Evolutionary conservation across 2,888 invertebrate genomes (phyloP), one percentile per base, ranked within the genome.

Genomic region (Ochlodes sylvanus): DNA sequence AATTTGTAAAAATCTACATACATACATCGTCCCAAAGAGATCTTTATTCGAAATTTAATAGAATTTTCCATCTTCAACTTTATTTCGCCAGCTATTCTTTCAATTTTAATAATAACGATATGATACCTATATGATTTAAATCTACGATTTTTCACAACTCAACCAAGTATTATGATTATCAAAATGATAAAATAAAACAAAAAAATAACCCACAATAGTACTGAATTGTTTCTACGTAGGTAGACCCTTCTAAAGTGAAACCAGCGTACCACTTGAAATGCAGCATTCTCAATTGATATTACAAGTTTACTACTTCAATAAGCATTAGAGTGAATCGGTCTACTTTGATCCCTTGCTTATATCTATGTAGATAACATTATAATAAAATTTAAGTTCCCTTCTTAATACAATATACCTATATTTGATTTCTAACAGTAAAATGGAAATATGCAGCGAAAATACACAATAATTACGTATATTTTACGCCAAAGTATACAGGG

Each of bases 301-400:
- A 47, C 42, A 47, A 47, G 15, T 62, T n/a, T 41, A 41, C n/a
- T 27, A 54, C 34, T 21, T 52, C 62, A 21, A 55, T 42, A 54
- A 63, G 42, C 44, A 63, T 42, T 68, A 69, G 69, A 71, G 54
- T 62, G 66, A 68, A 63, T 44, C 55, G 63, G 42, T 19, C 55
- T 71, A 80, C 81, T 80, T 88, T 88, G 88, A 81, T 88, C 88
- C 88, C 88, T 82, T 67, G 70, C 69, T 71, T 70, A 71, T 72
- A 70, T 19, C 50, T 50, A 63, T 61, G 84, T 76, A 85, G 79
- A 79, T 85, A 78, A 83, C 78, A 73, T 79, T 83, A 62, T 42
- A 80, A 79, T 83, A 78, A 68, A 70, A 52, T 58, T 44, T 71
- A 70, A 50, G 47, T 77, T 64, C 32, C 56, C 56, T 34, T 44